These are phyloP conservation scores for Zoanthus solanderi DNA, from an alignment of 92 coral and sea anemone genomes.

Conservation along the genomic window DNA sequence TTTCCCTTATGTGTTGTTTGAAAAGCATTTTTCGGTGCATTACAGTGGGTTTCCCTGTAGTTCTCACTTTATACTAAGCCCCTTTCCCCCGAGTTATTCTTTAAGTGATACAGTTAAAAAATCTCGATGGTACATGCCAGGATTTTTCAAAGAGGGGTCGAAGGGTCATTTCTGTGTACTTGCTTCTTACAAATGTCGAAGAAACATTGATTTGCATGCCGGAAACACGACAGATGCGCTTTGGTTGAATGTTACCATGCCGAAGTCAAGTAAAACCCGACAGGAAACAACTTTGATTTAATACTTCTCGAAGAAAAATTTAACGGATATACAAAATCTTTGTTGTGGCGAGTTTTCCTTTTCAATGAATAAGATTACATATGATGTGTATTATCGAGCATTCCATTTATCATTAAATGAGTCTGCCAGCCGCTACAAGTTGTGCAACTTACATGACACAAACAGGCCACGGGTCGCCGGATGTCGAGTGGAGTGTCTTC, in stretches of 20 bases:
- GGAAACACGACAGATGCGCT: slow-evolving; percentile 71
- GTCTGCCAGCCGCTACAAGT: slow-evolving; percentile 23
- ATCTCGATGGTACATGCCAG: slow-evolving; percentile 72
- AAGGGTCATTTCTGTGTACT: slow-evolving; percentile 86
- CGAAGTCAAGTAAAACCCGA: slow-evolving; percentile 56
- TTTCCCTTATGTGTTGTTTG: slow-evolving; percentile 68
- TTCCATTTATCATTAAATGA: slow-evolving; percentile 30
- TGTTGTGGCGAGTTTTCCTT: slow-evolving; percentile 56
- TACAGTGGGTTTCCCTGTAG: slow-evolving; percentile 24
- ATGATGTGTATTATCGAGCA: background rate
- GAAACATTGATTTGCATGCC: slow-evolving; percentile 79
- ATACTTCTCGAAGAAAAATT: slow-evolving; percentile 40
- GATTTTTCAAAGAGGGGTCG: slow-evolving; percentile 79
- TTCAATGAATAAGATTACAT: slow-evolving; percentile 32
- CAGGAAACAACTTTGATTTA: slow-evolving; percentile 57
- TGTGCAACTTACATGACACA: slow-evolving; percentile 19
- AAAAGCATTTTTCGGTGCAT: slow-evolving; percentile 8
- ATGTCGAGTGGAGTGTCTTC: slow-evolving; percentile 11
- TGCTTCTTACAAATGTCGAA: slow-evolving; percentile 61
- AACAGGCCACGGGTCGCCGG: slow-evolving; percentile 18
- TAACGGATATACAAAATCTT: slow-evolving; percentile 41
- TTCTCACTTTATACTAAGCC: background rate
- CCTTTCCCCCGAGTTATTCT: background rate
- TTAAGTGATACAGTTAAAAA: slow-evolving; percentile 58
- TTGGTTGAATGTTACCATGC: slow-evolving; percentile 27